These are phyloP conservation scores for Coleophora deauratella DNA, from an alignment of 2,888 invertebrate genomes.

Conservation along the genomic window DNA sequence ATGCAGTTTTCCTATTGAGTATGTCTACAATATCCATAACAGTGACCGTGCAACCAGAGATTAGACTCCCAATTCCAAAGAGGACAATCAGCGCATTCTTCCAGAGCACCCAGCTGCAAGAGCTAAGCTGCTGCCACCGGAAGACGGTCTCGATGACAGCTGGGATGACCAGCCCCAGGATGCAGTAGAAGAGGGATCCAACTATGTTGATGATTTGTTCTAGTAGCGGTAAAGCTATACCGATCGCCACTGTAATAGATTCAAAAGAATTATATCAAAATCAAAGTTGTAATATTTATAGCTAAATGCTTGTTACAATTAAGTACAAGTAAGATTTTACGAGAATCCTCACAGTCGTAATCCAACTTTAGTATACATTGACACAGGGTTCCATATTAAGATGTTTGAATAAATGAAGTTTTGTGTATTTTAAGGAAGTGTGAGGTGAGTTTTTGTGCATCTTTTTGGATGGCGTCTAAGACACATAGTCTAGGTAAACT, in stretches of 20 bases:
- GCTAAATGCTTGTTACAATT: no score
- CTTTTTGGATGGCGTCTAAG: no score
- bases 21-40: constrained; percentile 52
- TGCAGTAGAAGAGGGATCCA: constrained; percentile 77
- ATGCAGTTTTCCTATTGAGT: constrained; percentile 60
- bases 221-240: constrained; percentile 60
- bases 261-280: not conserved
- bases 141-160: constrained; percentile 82
- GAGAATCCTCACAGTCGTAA: not conserved
- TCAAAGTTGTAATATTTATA: no score
- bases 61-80: constrained; percentile 76
- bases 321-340: no score
- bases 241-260: constrained; percentile 57
- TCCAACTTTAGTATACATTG: not conserved
- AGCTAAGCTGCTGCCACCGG: constrained; percentile 79
- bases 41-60: constrained; percentile 75
- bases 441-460: no score
- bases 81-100: constrained; percentile 77
- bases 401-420: no score
- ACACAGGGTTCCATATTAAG: not conserved
- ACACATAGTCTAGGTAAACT: no score
- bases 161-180: constrained; percentile 83
- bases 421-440: no score
- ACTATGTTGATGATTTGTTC: constrained; percentile 67
- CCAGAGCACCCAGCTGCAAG: constrained; percentile 78